Conservation (phyloP, 2,888 invertebrate species). For the Apotomis betuletana region DNA sequence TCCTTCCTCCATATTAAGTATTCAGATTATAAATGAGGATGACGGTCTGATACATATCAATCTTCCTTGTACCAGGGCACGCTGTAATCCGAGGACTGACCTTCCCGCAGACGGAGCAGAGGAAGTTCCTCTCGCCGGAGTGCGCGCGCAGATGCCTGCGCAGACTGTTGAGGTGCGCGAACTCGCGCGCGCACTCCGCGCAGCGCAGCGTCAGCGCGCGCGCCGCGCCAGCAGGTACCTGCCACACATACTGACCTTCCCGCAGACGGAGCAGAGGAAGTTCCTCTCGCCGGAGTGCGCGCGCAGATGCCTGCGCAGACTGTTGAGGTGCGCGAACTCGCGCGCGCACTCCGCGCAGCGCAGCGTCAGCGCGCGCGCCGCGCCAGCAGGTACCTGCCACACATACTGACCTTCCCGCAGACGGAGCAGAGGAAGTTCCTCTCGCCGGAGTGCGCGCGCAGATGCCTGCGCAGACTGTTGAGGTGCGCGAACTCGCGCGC, state of each 20-base stretch:
- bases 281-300: conserved; percentile 79
- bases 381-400: too few species aligned
- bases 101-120: conserved; percentile 85
- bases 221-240: too few species aligned
- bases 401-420: too few species aligned
- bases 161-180: conserved; percentile 80
- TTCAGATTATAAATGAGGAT: too few species aligned
- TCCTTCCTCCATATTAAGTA: too few species aligned
- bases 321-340: conserved; percentile 80
- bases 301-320: conserved; percentile 75
- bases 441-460: too few species aligned
- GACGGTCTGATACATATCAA: too few species aligned
- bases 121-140: conserved; percentile 79
- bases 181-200: conserved; percentile 72
- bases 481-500: too few species aligned
- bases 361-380: conserved; percentile 57
- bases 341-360: conserved; percentile 75
- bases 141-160: conserved; percentile 77
- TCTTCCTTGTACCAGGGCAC: too few species aligned
- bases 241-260: too few species aligned
- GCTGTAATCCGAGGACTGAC: neutral
- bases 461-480: too few species aligned
- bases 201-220: conserved; percentile 68
- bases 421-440: too few species aligned
- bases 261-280: conserved; percentile 84